Conservation (phyloP, 2,888 invertebrate genomes). For the Melinaea menophilus region DNA sequence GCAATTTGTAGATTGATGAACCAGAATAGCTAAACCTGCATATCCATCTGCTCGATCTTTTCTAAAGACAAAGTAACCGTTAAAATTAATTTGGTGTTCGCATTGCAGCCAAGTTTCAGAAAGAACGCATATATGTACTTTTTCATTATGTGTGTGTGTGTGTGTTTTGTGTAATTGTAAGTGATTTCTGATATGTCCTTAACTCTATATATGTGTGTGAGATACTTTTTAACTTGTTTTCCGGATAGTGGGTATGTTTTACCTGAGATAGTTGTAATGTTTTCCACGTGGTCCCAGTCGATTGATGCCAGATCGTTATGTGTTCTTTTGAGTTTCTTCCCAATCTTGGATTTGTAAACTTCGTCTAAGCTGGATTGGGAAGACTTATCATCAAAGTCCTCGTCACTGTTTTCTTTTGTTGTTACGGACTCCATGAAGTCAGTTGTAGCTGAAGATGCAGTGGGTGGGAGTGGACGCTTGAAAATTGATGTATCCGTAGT, state of each 20-base stretch:
- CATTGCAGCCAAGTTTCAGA: too few relatives aligned
- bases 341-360: conserved; percentile 13
- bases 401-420: conserved; percentile 11
- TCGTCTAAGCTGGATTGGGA: conserved; percentile 13
- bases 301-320: too few relatives aligned
- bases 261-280: too few relatives aligned
- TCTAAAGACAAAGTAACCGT: too few relatives aligned
- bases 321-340: conserved; percentile 11
- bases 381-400: conserved; percentile 8
- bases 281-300: too few relatives aligned
- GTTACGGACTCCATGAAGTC: conserved; percentile 11
- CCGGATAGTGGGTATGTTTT: too few relatives aligned
- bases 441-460: conserved; percentile 10
- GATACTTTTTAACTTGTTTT: too few relatives aligned
- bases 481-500: conserved; percentile 8
- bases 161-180: conserved; percentile 6
- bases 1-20: too few relatives aligned
- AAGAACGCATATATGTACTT: too few relatives aligned
- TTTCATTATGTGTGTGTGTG: not conserved
- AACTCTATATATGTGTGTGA: not conserved
- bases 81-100: too few relatives aligned
- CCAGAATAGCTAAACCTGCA: too few relatives aligned
- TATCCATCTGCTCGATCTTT: too few relatives aligned
- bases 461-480: conserved; percentile 9
- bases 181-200: conserved; percentile 9